Evolutionary conservation across 2,797 vertebrate genomes (phyloP), one percentile per base, ranked within the genome.

Genomic region (Diplodus sargus): DNA sequence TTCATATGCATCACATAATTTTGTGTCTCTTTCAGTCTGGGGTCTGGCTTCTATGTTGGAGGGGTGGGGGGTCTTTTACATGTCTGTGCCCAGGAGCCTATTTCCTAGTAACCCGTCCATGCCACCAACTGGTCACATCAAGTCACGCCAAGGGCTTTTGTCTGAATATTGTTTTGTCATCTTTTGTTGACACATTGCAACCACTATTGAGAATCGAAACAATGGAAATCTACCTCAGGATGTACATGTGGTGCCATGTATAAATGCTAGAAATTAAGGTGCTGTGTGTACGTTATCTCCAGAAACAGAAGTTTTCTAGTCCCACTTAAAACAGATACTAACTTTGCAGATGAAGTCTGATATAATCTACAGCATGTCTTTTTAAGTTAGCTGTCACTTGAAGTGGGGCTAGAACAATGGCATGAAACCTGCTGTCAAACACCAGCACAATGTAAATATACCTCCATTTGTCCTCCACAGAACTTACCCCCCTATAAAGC

Each of bases 191-290:
- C 92, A 90, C 91, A 85, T 85, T 75, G 89, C 89, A 95, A 95
- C 94, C 95, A 95, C 94, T 94, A 90, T 92, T 86, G 80, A 93
- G 81, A 85, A 85, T 83, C 85, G 20, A 81, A 86, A 89, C 87
- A 76, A 90, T 89, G 85, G 84, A 93, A 89, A 95, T 95, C 96
- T 97, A 97, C 96, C 96, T 97, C 96, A 96, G 85, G 82, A 84
- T 88, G 87, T 91, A 87, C 81, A 86, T 89, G 87, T 84, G 76
- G 85, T 90, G 72, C 69, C 81, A 70, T 88, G 89, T 92, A 80
- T 76, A 85, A 84, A 87, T 80, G 70, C 80, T 88, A 86, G 82
- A 25, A 25, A 83, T 83, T 78, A 93, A 79, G 75, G 90, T 91
- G 89, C 89, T 89, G 89, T 87, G 87, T 94, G 64, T 84, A 47